phyloP scores from a whole-genome alignment of 2,797 vertebrate species.

The Staurois parvus region DNA sequence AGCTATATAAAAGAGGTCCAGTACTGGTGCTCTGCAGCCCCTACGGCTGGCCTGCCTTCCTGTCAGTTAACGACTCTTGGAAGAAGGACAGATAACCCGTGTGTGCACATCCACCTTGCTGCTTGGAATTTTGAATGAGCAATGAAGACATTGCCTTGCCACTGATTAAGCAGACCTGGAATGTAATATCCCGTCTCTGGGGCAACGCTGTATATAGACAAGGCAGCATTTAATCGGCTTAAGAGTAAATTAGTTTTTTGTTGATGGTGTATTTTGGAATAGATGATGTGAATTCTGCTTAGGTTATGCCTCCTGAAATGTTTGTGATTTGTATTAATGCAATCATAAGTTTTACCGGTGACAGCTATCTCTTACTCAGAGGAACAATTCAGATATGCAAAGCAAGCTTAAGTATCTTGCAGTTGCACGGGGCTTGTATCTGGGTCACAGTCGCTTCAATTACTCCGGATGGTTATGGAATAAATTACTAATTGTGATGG shows the following conservation, averaged over 20 bases:
- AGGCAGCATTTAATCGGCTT: conserved; percentile 51
- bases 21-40: background rate
- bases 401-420: conserved; percentile 47
- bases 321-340: conserved; percentile 55
- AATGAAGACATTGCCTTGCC: conserved; percentile 39
- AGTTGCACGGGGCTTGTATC: conserved; percentile 31
- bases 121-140: conserved; percentile 53
- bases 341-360: conserved; percentile 48
- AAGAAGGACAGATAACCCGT: conserved; percentile 20
- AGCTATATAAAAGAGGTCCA: background rate
- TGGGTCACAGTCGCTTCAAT: conserved; percentile 45
- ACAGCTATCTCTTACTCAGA: conserved; percentile 48
- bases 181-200: conserved; percentile 48
- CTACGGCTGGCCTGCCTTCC: background rate
- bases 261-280: conserved; percentile 53
- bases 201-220: conserved; percentile 57
- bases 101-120: background rate
- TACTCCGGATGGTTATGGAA: conserved; percentile 5
- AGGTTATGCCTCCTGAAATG: conserved; percentile 43
- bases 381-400: conserved; percentile 60
- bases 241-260: conserved; percentile 56
- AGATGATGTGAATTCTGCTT: conserved; percentile 58
- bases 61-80: background rate
- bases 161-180: conserved; percentile 48
- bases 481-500: conserved; percentile 1